Conservation (phyloP, 2,888 invertebrate genomes). For the Euspilapteryx auroguttella region DNA sequence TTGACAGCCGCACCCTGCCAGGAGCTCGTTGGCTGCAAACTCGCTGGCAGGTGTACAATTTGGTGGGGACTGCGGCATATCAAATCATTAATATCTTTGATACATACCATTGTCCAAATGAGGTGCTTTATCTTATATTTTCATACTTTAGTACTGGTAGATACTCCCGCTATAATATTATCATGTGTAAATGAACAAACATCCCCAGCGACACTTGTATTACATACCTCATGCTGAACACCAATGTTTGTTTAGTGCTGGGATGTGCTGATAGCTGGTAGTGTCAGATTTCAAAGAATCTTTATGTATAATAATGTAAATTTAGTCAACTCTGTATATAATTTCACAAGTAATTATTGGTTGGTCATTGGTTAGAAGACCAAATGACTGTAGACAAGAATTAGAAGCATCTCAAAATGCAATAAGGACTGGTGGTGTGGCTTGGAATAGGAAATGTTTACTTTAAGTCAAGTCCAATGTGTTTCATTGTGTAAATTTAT, state of each 20-base stretch:
- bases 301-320: slow-evolving; percentile 44
- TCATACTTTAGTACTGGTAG: slow-evolving; percentile 63
- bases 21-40: slow-evolving; percentile 18
- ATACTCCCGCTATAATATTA: slow-evolving; percentile 54
- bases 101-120: slow-evolving; percentile 63
- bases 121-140: slow-evolving; percentile 64
- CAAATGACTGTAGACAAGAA: slow-evolving; percentile 44
- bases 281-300: slow-evolving; percentile 22
- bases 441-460: slow-evolving; percentile 45
- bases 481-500: slow-evolving; percentile 61
- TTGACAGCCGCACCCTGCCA: slow-evolving; percentile 2
- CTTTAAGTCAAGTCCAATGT: slow-evolving; percentile 52
- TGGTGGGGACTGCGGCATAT: slow-evolving; percentile 52
- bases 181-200: slow-evolving; percentile 31
- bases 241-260: slow-evolving; percentile 18
- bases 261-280: too few relatives aligned
- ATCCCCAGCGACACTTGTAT: slow-evolving; percentile 24
- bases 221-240: slow-evolving; percentile 22
- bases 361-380: slow-evolving; percentile 20
- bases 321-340: slow-evolving; percentile 58
- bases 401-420: slow-evolving; percentile 56
- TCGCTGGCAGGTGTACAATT: slow-evolving; percentile 20
- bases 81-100: slow-evolving; percentile 61
- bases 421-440: slow-evolving; percentile 53
- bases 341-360: slow-evolving; percentile 51